phyloP scores from a whole-genome alignment of 2,797 vertebrate species.

The Pangasius krempfi region DNA sequence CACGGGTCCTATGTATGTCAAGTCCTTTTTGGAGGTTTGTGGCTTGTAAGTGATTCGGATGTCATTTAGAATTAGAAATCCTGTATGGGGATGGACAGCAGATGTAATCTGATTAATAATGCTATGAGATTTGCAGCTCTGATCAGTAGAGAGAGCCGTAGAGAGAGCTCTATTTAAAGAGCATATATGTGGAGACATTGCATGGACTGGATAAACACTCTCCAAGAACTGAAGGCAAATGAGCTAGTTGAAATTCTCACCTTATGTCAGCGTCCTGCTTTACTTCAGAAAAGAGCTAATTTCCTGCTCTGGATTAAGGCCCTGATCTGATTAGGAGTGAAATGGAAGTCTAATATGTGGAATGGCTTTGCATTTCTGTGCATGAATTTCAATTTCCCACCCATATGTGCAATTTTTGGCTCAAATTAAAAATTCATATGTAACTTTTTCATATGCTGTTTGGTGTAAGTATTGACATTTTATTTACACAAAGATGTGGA shows the following conservation, averaged over 20 bases:
- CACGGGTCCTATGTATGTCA: constrained; percentile 20
- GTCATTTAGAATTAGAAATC: constrained; percentile 32
- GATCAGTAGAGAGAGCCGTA: background rate
- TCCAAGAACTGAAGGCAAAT: constrained; percentile 38
- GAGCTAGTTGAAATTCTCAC: constrained; percentile 42
- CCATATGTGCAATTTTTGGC: too few species aligned
- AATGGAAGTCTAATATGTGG: constrained; percentile 48
- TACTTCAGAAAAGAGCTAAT: constrained; percentile 45
- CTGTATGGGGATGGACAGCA: background rate
- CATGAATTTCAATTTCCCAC: background rate
- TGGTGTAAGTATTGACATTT: background rate
- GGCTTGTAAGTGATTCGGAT: constrained; percentile 8
- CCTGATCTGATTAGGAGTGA: constrained; percentile 57
- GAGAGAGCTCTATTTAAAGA: background rate
- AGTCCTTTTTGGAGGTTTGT: constrained; percentile 14
- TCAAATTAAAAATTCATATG: background rate
- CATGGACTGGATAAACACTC: constrained; percentile 2
- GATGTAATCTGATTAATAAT: constrained; percentile 16
- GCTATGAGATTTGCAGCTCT: background rate
- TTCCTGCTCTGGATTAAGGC: constrained; percentile 54
- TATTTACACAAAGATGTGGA: background rate
- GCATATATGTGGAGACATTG: background rate
- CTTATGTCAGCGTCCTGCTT: constrained; percentile 34
- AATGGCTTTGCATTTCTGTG: constrained; percentile 46
- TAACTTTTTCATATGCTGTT: background rate